Conservation (phyloP, 2,113 vertebrate genomes). For the Blennius ocellaris region DNA sequence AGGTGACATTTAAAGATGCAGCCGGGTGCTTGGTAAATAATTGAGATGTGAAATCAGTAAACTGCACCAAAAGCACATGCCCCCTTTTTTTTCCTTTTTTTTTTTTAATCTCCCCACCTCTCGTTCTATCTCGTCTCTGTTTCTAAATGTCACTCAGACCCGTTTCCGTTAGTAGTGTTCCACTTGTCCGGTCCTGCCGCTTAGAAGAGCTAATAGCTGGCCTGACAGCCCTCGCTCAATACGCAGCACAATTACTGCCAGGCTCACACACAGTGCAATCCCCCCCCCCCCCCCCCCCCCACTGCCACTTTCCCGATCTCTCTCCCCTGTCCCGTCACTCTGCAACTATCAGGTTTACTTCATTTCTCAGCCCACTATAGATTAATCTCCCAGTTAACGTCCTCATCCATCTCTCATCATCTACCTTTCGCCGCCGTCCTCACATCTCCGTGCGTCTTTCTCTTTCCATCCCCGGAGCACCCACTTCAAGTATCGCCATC, state of each 20-base stretch:
- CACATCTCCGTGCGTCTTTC: not conserved
- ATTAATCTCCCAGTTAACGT: conserved; percentile 17
- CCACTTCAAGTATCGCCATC: conserved; percentile 20
- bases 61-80: not conserved
- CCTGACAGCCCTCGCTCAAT: conserved; percentile 63
- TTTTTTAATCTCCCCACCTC: not conserved
- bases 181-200: conserved; percentile 38
- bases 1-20: conserved; percentile 29
- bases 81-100: conserved; percentile 12
- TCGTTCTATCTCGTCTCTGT: not conserved
- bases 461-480: not conserved
- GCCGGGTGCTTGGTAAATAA: conserved; percentile 12
- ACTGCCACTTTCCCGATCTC: conserved; percentile 3
- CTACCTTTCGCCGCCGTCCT: conserved; percentile 29
- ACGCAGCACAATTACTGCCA: conserved; percentile 52
- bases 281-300: conserved; percentile 26
- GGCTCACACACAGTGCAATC: conserved; percentile 51
- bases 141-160: conserved; percentile 53
- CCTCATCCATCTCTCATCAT: conserved; percentile 51
- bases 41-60: conserved; percentile 37
- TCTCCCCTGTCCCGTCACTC: conserved; percentile 32
- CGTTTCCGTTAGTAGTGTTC: conserved; percentile 30
- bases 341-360: conserved; percentile 27
- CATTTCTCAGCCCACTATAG: conserved; percentile 23
- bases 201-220: conserved; percentile 60